Evolutionary conservation across 2,797 vertebrate genomes (phyloP).

Genomic region (Catharus ustulatus): DNA sequence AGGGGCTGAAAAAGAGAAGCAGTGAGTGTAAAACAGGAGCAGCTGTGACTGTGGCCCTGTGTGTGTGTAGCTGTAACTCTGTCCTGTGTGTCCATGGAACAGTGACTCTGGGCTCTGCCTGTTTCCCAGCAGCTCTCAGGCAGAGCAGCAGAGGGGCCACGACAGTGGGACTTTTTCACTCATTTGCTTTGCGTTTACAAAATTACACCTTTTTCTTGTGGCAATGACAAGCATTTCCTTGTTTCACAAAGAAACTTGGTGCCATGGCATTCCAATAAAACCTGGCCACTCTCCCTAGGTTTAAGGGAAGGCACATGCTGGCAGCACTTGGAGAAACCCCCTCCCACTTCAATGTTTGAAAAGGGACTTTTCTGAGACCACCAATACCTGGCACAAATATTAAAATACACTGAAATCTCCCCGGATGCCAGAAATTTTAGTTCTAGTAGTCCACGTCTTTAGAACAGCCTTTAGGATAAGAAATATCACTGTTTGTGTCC

Average conservation of each 20-base stretch:
- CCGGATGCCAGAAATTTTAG: not conserved
- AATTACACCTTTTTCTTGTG: not conserved
- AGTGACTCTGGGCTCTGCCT: not conserved
- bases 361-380: not conserved
- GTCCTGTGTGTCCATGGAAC: no score
- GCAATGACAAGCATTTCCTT: not conserved
- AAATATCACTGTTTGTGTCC: not conserved
- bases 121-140: not conserved
- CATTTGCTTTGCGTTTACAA: not conserved
- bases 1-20: not conserved
- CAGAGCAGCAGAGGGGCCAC: not conserved
- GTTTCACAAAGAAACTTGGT: not conserved
- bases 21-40: not conserved
- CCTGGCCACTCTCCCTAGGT: not conserved
- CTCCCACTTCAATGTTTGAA: not conserved
- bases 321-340: not conserved
- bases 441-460: not conserved
- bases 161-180: not conserved
- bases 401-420: not conserved
- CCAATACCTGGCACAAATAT: not conserved
- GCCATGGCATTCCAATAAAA: not conserved
- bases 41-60: not conserved
- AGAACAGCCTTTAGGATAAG: not conserved
- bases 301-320: not conserved
- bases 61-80: not conserved